Conservation (phyloP, 2,113 vertebrate genomes). For the Phocoena sinus region DNA sequence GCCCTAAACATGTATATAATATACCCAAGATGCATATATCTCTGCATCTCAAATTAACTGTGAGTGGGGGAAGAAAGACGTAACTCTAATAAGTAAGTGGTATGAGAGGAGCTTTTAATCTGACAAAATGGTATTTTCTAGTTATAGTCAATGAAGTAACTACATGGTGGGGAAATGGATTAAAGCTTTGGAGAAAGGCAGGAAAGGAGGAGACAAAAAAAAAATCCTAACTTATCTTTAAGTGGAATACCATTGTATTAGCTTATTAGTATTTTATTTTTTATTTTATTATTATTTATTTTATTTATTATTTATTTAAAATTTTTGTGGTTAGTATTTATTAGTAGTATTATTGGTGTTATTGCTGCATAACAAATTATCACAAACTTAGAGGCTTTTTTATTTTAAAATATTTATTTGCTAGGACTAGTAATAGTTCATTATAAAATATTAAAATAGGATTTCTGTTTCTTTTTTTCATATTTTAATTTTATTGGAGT, state of each 20-base stretch:
- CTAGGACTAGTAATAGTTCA: background rate
- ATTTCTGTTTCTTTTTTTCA: background rate
- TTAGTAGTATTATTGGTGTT: background rate
- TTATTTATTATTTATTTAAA: background rate
- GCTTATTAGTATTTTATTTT: background rate
- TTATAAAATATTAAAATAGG: background rate
- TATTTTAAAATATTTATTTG: background rate
- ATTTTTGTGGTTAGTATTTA: background rate
- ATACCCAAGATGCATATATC: constrained; percentile 2
- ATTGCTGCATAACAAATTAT: background rate
- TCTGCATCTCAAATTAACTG: constrained; percentile 20
- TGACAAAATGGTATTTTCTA: constrained; percentile 35
- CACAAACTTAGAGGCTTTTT: background rate
- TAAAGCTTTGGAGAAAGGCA: background rate
- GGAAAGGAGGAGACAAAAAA: background rate
- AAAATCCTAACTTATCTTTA: background rate
- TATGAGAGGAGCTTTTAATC: constrained; percentile 42
- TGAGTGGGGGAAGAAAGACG: background rate
- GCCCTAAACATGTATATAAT: background rate
- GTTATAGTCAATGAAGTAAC: constrained; percentile 47
- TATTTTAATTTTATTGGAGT: background rate
- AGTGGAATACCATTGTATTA: background rate
- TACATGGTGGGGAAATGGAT: background rate
- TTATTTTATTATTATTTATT: no score
- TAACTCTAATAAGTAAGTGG: background rate